Base-by-base conservation (phyloP, 2,888 invertebrate species). In the Amblyjoppa proteus region DNA sequence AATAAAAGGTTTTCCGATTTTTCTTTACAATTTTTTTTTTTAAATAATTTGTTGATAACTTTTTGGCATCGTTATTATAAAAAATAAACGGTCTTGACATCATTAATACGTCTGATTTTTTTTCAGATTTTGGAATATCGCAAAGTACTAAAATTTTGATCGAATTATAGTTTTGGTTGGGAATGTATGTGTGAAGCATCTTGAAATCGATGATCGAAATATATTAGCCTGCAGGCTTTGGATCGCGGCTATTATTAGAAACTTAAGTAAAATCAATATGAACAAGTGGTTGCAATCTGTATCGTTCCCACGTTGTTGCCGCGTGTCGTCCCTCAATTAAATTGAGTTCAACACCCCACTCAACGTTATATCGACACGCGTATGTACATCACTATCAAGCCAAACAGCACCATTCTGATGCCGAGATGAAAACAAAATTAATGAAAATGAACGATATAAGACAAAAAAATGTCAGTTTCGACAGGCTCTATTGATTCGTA, bases 331-430 rank as follows among this genome's bases (percentile, higher is more conserved):
- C 2, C 53, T 76, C 73, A 25, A 31, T 76, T 41, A 49, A 68
- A 71, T 85, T 85, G 71, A 68, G 31, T 64, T 31, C 76, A 58
- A 76, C 61, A 73, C 38, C 9, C 51, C 45, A 53, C 58, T 20
- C 70, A 61, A 38, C 61, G 70, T 80, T 71, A 76, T 25, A 87
- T 58, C 80, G 58, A 58, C 11, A 28, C 51, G 74, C 20, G 20
- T 68, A 82, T 69, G 75, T 85, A 86, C 81, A 66, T 81, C 87
- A 87, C 34, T 34, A 49, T 84, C 88, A 89, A 89, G 90, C 89
- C 84, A 87, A 73, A 88, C 82, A 81, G 79, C 76, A 70, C 79
- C 71, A 68, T 73, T 58, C 28, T 58, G 25, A 28, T 25, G 58
- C 9, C 28, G 28, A 45, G 38, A 61, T 20, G 25, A 71, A 25